Conservation (phyloP, 2,113 vertebrate genomes). For the Anser cygnoides region DNA sequence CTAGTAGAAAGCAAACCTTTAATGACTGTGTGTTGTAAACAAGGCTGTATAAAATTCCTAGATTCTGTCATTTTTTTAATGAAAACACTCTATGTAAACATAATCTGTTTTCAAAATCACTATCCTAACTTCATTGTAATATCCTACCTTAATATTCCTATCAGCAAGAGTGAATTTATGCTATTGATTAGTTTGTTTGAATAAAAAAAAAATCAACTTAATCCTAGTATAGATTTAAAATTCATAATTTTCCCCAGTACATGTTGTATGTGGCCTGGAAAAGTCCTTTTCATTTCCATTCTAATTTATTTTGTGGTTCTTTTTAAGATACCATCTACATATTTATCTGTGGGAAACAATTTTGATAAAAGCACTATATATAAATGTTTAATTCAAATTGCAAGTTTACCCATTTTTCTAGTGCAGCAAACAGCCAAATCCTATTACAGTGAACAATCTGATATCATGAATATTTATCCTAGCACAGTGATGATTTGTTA, state of each 20-base stretch:
- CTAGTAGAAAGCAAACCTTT: neutral
- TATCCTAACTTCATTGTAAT: neutral
- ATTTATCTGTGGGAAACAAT: neutral
- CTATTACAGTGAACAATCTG: neutral
- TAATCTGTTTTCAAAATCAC: neutral
- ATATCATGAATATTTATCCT: slow-evolving; percentile 50
- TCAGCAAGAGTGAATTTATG: neutral
- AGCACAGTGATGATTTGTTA: slow-evolving; percentile 31
- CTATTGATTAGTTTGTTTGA: neutral
- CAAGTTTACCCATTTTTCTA: slow-evolving; percentile 17
- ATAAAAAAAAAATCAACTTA: neutral
- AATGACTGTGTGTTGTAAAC: neutral
- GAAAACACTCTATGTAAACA: neutral
- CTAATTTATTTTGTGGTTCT: neutral
- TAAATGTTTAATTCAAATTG: slow-evolving; percentile 14
- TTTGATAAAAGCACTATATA: neutral
- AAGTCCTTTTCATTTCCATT: neutral
- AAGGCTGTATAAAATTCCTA: neutral
- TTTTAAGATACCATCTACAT: slow-evolving; percentile 2
- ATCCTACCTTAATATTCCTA: neutral
- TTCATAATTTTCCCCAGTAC: neutral
- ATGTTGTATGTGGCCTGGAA: neutral
- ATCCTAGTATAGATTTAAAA: neutral
- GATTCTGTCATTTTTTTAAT: neutral
- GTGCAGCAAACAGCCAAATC: neutral